phyloP scores from a whole-genome alignment of 2,113 vertebrate genomes.

The Chaenogobius annularis region DNA sequence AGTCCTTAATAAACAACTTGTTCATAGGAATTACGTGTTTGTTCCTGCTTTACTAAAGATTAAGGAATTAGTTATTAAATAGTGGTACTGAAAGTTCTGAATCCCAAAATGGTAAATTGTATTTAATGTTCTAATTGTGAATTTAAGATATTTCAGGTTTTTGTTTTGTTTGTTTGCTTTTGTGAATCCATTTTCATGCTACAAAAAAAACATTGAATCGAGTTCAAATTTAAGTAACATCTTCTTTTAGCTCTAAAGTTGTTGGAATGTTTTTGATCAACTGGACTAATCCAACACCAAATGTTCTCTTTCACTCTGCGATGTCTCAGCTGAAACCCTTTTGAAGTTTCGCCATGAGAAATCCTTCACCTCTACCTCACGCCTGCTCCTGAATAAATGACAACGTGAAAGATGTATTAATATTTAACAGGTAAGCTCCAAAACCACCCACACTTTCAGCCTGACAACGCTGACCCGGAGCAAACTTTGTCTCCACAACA shows the following conservation, averaged over 20 bases:
- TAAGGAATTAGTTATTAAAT: no score
- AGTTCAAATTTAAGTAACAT: no score
- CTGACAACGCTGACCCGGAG: constrained; percentile 19
- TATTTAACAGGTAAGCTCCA: neutral
- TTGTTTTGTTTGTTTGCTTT: no score
- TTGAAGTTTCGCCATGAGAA: neutral
- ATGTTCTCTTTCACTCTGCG: neutral
- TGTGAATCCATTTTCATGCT: no score
- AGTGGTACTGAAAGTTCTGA: no score
- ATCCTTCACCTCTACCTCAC: neutral
- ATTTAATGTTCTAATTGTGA: no score
- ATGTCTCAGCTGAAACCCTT: neutral
- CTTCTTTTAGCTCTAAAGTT: neutral
- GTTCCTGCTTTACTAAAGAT: no score
- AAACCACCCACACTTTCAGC: neutral
- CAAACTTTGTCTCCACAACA: constrained; percentile 4
- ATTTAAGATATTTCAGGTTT: no score
- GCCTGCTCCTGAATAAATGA: constrained; percentile 10
- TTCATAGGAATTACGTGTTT: no score
- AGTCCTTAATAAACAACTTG: no score
- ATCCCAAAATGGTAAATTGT: no score
- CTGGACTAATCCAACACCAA: neutral
- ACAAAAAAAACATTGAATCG: no score
- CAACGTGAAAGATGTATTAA: neutral
- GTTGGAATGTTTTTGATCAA: neutral